Evolutionary conservation across 2,113 vertebrate genomes (phyloP).

Genomic region (Antechinus stuartii): DNA sequence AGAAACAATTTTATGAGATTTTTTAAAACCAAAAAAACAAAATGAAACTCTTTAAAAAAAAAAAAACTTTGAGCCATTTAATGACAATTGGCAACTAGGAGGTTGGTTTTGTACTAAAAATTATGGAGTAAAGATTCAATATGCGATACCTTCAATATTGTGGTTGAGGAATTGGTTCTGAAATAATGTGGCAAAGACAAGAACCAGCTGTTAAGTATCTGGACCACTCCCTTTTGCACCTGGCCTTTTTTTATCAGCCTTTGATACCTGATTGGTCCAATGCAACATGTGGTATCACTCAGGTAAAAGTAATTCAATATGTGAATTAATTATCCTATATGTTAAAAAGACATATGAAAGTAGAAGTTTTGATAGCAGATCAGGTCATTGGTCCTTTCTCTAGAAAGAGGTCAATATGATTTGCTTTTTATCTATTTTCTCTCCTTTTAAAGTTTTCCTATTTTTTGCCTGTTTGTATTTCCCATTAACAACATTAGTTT

Average conservation of each 20-base stretch:
- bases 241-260: not conserved
- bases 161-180: no score
- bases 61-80: not conserved
- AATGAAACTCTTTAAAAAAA: not conserved
- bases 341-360: accelerated
- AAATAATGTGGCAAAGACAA: accelerated
- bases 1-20: not conserved
- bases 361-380: accelerated
- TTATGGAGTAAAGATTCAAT: not conserved
- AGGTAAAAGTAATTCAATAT: not conserved
- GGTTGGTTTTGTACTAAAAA: not conserved
- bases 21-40: not conserved
- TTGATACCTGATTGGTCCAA: not conserved
- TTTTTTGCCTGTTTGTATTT: not conserved
- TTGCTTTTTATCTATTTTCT: not conserved
- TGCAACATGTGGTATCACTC: accelerated
- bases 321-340: accelerated
- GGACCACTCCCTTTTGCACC: not conserved
- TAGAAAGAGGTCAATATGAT: accelerated
- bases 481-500: accelerated
- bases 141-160: not conserved
- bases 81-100: not conserved
- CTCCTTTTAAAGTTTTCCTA: not conserved
- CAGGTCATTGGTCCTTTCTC: not conserved
- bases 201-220: not conserved